phyloP scores from a whole-genome alignment of 2,113 vertebrate genomes.

The Sapajus apella region DNA sequence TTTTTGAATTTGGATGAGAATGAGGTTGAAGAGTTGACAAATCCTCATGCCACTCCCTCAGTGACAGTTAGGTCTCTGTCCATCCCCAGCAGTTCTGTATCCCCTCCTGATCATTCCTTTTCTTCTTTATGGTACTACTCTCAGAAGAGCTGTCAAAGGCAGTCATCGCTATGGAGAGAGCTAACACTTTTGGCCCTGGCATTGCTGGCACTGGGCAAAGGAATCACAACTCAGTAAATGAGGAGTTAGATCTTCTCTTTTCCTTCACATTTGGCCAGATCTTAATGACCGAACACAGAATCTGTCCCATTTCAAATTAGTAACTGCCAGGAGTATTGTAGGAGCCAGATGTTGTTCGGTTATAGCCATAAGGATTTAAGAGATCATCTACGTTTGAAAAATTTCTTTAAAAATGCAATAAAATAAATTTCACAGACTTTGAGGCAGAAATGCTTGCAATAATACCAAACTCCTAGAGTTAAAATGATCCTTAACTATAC shows the following conservation, averaged over 20 bases:
- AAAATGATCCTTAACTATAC: background rate
- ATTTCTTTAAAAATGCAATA: background rate
- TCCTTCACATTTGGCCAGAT: background rate
- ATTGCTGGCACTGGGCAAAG: background rate
- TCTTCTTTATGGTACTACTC: background rate
- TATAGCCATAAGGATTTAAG: background rate
- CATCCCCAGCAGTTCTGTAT: background rate
- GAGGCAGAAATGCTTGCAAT: constrained; percentile 9
- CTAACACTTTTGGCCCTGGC: background rate
- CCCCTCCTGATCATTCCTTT: too few species aligned
- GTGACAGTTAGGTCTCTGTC: background rate
- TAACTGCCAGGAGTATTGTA: background rate
- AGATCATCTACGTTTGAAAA: background rate
- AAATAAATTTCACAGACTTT: constrained; percentile 12
- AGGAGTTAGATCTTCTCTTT: background rate
- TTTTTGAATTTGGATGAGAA: background rate
- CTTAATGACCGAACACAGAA: background rate
- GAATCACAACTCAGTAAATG: background rate
- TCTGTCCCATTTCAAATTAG: constrained; percentile 19
- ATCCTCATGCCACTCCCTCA: background rate
- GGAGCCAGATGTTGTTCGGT: background rate
- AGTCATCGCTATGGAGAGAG: background rate
- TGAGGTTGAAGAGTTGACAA: background rate
- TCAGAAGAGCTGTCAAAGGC: background rate
- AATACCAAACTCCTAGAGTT: constrained; percentile 22